Evolutionary conservation across 1,140 invertebrate species (phyloP).

Genomic region (Aphaenogaster rudis): DNA sequence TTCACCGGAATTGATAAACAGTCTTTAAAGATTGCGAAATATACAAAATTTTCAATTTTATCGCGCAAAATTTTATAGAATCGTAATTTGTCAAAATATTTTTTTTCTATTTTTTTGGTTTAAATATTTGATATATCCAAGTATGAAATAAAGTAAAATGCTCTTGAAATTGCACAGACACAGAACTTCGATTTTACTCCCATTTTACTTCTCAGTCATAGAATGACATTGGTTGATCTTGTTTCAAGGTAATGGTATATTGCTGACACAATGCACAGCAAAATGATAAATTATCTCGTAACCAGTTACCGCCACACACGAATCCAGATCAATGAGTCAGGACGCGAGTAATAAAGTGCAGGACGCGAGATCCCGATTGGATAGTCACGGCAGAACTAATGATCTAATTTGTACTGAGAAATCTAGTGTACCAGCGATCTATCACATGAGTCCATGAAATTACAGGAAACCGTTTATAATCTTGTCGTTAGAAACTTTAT

Average conservation of each 20-base stretch:
- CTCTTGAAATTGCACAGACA: neutral
- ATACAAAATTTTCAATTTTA: neutral
- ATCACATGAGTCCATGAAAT: conserved; percentile 26
- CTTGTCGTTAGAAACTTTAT: conserved; percentile 28
- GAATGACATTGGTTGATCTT: conserved; percentile 16
- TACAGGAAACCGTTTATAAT: conserved; percentile 44
- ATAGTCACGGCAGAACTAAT: conserved; percentile 62
- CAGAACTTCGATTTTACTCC: neutral
- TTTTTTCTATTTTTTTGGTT: neutral
- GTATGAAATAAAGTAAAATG: neutral
- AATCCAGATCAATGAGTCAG: conserved; percentile 68
- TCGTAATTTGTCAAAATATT: neutral
- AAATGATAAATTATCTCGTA: conserved; percentile 60
- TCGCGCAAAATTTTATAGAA: neutral
- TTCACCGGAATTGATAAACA: neutral
- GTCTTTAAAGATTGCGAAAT: neutral
- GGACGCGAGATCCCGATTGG: conserved; percentile 58
- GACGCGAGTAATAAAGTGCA: conserved; percentile 46
- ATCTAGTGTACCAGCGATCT: conserved; percentile 23
- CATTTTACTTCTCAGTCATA: neutral
- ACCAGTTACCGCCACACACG: neutral
- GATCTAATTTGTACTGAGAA: conserved; percentile 71
- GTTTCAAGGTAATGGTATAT: conserved; percentile 36
- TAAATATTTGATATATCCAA: neutral
- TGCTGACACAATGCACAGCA: neutral